Percentiles rank a stretch among this genome's conserved stretches.
Conservation (phyloP, 2,113 vertebrate genomes). For the Salvelinus fontinalis region DNA sequence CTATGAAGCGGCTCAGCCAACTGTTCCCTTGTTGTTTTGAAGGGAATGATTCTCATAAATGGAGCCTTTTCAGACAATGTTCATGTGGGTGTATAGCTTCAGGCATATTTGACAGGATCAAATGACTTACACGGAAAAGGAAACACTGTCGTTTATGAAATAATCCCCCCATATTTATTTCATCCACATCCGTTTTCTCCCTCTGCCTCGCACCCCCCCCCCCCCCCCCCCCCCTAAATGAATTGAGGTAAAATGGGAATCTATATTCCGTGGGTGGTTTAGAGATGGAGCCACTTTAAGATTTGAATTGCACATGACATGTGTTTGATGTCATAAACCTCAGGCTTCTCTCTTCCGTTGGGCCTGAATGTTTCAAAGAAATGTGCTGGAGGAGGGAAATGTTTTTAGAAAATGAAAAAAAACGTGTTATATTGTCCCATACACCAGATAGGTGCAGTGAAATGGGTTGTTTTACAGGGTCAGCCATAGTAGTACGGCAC, state of each 20-base stretch:
- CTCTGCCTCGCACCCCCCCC: constrained; percentile 30
- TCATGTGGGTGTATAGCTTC: constrained; percentile 71
- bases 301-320: constrained; percentile 61
- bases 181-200: constrained; percentile 55
- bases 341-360: constrained; percentile 53
- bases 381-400: constrained; percentile 18
- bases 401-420: too few species aligned
- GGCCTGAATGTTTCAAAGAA: constrained; percentile 40
- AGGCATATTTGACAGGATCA: constrained; percentile 76
- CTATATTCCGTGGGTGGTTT: constrained; percentile 65
- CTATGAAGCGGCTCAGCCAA: constrained; percentile 33
- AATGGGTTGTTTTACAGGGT: too few species aligned
- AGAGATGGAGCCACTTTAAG: constrained; percentile 62
- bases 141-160: constrained; percentile 76
- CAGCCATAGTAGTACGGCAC: too few species aligned
- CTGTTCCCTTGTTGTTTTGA: constrained; percentile 41
- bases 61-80: constrained; percentile 62
- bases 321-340: constrained; percentile 62
- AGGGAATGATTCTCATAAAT: constrained; percentile 57
- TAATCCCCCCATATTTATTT: constrained; percentile 73
- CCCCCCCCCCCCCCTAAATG: constrained; percentile 31
- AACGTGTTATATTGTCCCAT: too few species aligned
- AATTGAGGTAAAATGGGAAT: constrained; percentile 63
- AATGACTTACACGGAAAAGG: constrained; percentile 71
- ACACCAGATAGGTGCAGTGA: too few species aligned